These are phyloP conservation scores for Pteropus alecto DNA, from an alignment of 2,113 vertebrate genomes.

Conservation along the genomic window DNA sequence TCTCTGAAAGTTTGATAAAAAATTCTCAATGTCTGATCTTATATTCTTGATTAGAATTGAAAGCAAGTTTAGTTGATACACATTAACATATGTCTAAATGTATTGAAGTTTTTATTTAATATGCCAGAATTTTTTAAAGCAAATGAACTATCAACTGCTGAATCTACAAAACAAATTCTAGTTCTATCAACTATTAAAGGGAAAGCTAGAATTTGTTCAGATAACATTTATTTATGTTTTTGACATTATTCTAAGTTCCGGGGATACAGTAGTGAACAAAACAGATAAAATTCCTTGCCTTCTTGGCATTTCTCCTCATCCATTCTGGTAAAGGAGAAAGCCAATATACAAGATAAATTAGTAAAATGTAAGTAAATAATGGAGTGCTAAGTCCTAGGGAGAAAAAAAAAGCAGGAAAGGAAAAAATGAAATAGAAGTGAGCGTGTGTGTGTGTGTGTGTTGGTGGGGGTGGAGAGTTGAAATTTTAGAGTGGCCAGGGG, in stretches of 20 bases:
- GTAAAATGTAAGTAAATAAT: constrained; percentile 18
- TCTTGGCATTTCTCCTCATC: background rate
- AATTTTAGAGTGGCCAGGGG: background rate
- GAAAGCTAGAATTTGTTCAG: constrained; percentile 32
- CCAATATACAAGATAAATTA: background rate
- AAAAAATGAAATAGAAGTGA: constrained; percentile 12
- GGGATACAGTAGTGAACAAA: background rate
- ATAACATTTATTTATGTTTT: constrained; percentile 29
- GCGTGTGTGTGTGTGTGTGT: background rate
- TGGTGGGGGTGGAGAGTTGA: background rate
- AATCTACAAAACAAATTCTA: constrained; percentile 6
- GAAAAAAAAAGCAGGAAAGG: background rate
- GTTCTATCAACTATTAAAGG: background rate
- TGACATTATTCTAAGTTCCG: background rate
- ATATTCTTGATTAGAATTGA: constrained; percentile 47
- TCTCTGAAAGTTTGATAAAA: constrained; percentile 38
- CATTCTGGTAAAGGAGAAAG: constrained; percentile 25
- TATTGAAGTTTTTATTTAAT: constrained; percentile 41
- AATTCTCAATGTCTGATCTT: background rate
- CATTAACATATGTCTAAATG: constrained; percentile 20
- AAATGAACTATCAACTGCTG: background rate
- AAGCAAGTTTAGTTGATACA: background rate
- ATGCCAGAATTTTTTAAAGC: background rate
- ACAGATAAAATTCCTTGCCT: background rate
- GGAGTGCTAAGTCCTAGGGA: background rate